These are phyloP conservation scores for Drosophila sulfurigaster DNA, from an alignment of 1,140 invertebrate species.

Conservation along the genomic window DNA sequence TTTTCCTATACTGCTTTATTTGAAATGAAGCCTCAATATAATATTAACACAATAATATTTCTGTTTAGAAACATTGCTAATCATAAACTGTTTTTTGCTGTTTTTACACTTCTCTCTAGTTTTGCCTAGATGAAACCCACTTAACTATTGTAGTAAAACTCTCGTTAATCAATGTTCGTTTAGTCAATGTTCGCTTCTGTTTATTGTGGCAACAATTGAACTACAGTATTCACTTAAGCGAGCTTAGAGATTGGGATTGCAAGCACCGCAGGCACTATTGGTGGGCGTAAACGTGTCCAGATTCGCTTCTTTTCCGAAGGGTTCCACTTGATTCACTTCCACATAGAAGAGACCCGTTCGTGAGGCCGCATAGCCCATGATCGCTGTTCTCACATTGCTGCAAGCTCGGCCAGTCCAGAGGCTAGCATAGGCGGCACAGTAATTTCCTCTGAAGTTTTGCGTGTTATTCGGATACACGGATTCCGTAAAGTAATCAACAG, in stretches of 20 bases:
- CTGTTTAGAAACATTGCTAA: too few relatives aligned
- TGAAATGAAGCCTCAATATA: too few relatives aligned
- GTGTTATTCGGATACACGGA: slow-evolving; percentile 84
- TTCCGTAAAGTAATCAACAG: slow-evolving; percentile 87
- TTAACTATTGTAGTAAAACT: too few relatives aligned
- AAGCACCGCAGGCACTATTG: slow-evolving; percentile 37
- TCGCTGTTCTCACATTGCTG: neutral
- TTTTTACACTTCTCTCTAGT: too few relatives aligned
- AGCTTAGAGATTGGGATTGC: neutral
- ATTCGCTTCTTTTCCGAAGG: slow-evolving; percentile 55
- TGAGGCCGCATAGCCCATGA: slow-evolving; percentile 60
- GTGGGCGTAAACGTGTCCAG: slow-evolving; percentile 18
- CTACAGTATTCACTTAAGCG: too few relatives aligned
- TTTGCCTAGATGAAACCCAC: neutral
- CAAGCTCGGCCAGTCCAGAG: slow-evolving; percentile 5
- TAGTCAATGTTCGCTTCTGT: too few relatives aligned
- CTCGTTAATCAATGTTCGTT: too few relatives aligned
- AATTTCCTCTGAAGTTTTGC: slow-evolving; percentile 34
- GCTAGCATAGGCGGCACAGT: slow-evolving; percentile 16
- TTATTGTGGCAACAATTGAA: too few relatives aligned
- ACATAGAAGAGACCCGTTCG: slow-evolving; percentile 57
- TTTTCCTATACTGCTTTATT: too few relatives aligned
- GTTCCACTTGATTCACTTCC: slow-evolving; percentile 41
- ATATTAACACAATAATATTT: too few relatives aligned
- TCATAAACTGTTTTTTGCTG: too few relatives aligned